Evolutionary conservation across 2,797 vertebrate genomes (phyloP), one percentile per base, ranked within the genome.

Genomic region (Neomorphus geoffroyi): DNA sequence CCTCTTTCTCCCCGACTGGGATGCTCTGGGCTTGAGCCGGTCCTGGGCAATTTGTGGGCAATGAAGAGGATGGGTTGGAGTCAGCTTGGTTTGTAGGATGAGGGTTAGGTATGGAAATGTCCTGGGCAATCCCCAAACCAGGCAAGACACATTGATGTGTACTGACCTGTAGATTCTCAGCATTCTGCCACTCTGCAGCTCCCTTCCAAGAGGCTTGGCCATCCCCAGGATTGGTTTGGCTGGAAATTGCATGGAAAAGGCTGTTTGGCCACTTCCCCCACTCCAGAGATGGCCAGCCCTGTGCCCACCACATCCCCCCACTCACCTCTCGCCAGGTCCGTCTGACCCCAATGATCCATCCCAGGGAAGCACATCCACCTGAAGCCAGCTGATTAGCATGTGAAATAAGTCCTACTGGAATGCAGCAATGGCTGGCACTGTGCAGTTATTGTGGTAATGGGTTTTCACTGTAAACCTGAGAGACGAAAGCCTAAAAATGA

Each of bases 261-360:
- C 3, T 14, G 8, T 37, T 46, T 18, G 43, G 56, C 19, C 62
- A 27, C 24, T 54, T 66, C 10, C 11, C 18, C 22, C 1, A 1
- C 46, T 75, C 45, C 61, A 3, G 9, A 19, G 39, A 43, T 41
- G 46, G 46, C 86, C 50, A 53, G 45, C 3, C 41, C 23, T 61
- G 64, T 2, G 24, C 32, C 28, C n/a, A 13, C 19, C 4, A 2
- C 41, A 62, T 58, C 23, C 16, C 15, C 21, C 13, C 0, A 2
- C 30, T 71, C 41, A 13, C 26, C 14, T 30, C 11, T 41, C 2
- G 2, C 58, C 1, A 0, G 27, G 27, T 65, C 30, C n/a, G 22
- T 26, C 45, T 0, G 1, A 11, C 53, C 13, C 60, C 53, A 64
- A 23, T 6, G 12, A 66, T 53, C 46, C 46, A 13, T 73, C 30